A percentile compares a stretch with the other conserved stretches of the same genome.
Conservation (phyloP, 2,888 invertebrate genomes). For the Labia minor region DNA sequence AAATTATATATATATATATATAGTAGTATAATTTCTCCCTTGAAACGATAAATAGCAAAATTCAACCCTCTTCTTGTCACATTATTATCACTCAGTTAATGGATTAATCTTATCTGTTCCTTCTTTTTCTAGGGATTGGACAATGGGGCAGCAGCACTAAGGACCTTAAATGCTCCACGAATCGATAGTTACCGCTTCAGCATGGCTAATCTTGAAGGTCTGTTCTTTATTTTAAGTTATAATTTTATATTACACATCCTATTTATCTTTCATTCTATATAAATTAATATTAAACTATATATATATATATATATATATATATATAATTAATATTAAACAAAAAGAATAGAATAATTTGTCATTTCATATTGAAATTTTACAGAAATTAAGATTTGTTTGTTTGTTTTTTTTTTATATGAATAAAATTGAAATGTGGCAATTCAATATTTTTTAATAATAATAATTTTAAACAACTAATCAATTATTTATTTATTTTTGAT, state of each 20-base stretch:
- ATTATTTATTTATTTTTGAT: too few species aligned
- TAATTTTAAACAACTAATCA: too few species aligned
- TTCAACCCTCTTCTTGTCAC: too few species aligned
- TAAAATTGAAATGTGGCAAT: too few species aligned
- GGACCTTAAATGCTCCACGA: constrained; percentile 56
- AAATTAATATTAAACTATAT: neutral
- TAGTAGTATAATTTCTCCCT: too few species aligned
- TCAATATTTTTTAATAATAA: too few species aligned
- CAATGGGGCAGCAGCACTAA: neutral
- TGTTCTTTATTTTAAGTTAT: constrained; percentile 27
- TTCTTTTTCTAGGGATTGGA: neutral
- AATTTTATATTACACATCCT: neutral
- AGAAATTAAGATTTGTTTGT: too few species aligned
- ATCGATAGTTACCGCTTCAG: constrained; percentile 88
- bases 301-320: constrained; percentile 15
- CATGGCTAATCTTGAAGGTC: constrained; percentile 84
- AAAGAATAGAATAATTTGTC: neutral
- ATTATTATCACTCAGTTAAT: neutral
- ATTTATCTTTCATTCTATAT: neutral
- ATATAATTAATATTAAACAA: neutral
- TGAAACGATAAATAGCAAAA: too few species aligned
- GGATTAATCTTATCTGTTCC: neutral
- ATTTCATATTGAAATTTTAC: too few species aligned
- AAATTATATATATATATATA: too few species aligned
- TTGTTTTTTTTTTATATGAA: too few species aligned